phyloP scores from a whole-genome alignment of 2,113 vertebrate species.

The Numida meleagris region DNA sequence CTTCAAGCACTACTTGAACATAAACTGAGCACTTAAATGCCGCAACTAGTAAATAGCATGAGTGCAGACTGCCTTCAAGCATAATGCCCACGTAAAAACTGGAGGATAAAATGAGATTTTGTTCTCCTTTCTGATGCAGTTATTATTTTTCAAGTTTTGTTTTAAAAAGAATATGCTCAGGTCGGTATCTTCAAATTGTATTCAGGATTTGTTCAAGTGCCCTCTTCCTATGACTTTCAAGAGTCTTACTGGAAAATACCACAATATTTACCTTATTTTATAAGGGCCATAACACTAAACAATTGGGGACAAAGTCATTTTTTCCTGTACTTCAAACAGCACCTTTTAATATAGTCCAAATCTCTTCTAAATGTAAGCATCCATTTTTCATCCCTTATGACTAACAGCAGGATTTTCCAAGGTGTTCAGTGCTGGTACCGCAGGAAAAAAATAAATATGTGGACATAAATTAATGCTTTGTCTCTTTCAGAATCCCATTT shows the following conservation, averaged over 20 bases:
- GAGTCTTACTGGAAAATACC: not conserved
- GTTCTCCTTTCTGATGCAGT: not conserved
- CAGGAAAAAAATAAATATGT: not conserved
- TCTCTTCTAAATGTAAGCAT: not conserved
- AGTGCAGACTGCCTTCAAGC: not conserved
- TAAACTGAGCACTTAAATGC: not conserved
- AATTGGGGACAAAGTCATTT: not conserved
- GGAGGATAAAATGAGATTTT: not conserved
- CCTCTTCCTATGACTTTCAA: not conserved
- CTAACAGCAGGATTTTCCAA: not conserved
- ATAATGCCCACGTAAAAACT: rapidly evolving
- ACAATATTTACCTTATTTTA: not conserved
- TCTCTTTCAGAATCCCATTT: not conserved
- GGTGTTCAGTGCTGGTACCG: not conserved
- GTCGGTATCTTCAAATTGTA: not conserved
- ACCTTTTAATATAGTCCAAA: not conserved
- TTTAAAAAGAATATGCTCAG: not conserved
- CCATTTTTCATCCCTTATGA: not conserved
- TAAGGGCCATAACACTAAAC: not conserved
- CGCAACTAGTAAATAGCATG: rapidly evolving
- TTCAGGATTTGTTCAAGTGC: not conserved
- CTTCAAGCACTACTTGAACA: not conserved
- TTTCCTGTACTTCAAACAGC: not conserved
- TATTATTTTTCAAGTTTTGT: not conserved
- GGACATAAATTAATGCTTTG: not conserved